Conservation (phyloP, 2,113 vertebrate species). For the Pantherophis guttatus region DNA sequence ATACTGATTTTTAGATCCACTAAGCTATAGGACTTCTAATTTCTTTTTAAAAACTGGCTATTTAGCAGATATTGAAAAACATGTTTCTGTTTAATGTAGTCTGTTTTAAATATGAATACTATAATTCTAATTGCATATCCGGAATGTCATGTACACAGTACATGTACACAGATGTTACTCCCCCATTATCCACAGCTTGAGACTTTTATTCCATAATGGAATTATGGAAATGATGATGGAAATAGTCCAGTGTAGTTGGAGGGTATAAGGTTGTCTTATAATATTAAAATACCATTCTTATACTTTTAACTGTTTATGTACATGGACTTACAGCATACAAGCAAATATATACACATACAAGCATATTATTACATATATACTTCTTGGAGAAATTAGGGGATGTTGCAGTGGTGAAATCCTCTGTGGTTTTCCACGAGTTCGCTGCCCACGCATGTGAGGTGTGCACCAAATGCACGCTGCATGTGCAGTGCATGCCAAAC, state of each 20-base stretch:
- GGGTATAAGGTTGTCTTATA: background rate
- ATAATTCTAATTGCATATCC: background rate
- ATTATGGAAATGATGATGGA: background rate
- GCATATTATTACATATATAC: background rate
- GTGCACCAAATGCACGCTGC: too few relatives aligned
- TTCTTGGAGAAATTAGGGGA: background rate
- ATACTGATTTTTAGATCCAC: background rate
- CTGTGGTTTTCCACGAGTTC: too few relatives aligned
- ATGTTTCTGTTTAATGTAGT: background rate
- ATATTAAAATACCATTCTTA: background rate
- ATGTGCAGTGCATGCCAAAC: too few relatives aligned
- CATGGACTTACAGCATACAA: background rate
- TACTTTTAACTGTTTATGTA: background rate
- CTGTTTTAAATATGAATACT: background rate
- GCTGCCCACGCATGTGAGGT: too few relatives aligned
- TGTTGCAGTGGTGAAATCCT: background rate
- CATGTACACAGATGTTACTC: background rate
- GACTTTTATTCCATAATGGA: background rate
- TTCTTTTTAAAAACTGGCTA: background rate
- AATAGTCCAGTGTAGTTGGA: background rate
- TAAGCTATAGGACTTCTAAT: background rate
- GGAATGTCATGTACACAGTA: background rate
- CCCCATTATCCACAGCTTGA: background rate
- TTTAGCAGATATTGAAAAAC: background rate
- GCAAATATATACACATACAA: background rate